Percentiles rank a stretch among this genome's conserved stretches.
Conservation (phyloP, 2,888 invertebrate species). For the Monopis laevigella region DNA sequence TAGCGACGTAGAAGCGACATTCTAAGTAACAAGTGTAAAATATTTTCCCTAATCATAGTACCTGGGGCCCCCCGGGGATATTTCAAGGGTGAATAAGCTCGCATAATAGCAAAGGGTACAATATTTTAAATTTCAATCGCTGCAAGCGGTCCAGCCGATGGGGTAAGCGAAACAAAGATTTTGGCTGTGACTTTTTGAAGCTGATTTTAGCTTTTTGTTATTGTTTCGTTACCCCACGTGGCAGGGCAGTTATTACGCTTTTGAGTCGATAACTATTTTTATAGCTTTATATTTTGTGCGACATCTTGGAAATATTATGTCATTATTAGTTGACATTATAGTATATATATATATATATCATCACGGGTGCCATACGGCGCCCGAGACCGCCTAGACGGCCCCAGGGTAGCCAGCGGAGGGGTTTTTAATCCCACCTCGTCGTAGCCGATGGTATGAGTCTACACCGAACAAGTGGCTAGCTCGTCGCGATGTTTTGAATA, state of each 20-base stretch:
- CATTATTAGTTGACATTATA: too few species aligned
- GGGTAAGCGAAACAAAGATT: constrained; percentile 59
- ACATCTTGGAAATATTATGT: too few species aligned
- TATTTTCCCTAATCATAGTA: constrained; percentile 66
- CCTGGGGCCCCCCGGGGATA: constrained; percentile 66
- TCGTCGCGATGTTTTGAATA: too few species aligned
- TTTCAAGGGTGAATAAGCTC: constrained; percentile 69
- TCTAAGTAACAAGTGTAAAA: constrained; percentile 67
- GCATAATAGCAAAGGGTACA: constrained; percentile 69
- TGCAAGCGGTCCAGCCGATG: constrained; percentile 56
- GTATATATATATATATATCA: too few species aligned
- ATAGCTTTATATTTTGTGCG: background rate
- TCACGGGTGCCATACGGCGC: too few species aligned
- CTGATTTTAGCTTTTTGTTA: constrained; percentile 16
- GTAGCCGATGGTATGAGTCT: too few species aligned
- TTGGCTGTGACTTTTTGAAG: constrained; percentile 47
- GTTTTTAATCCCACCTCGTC: too few species aligned
- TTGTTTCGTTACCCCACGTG: constrained; percentile 1
- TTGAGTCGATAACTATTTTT: background rate
- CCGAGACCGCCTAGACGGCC: too few species aligned
- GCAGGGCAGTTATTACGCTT: background rate
- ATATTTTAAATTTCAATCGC: constrained; percentile 69
- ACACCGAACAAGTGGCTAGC: too few species aligned
- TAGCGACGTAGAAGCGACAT: constrained; percentile 55
- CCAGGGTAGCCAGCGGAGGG: too few species aligned